These are phyloP conservation scores for Stomatorhinus walkeri DNA, from an alignment of 2,797 vertebrate species.

Conservation along the genomic window DNA sequence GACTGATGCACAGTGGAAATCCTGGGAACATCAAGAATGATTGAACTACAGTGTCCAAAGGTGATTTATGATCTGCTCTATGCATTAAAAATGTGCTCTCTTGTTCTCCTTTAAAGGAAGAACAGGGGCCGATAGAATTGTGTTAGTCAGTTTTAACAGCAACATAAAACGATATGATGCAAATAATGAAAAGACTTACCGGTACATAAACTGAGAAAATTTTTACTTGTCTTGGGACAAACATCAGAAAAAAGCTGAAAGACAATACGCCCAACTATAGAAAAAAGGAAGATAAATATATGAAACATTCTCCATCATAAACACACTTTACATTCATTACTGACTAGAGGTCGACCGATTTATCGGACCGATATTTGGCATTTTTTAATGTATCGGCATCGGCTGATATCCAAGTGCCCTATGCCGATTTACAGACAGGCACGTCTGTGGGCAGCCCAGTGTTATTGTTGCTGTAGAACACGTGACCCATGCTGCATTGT, in stretches of 20 bases:
- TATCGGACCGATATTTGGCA: too few relatives aligned
- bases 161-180: neutral
- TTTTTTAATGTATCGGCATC: too few relatives aligned
- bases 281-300: slow-evolving; percentile 23
- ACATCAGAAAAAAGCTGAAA: slow-evolving; percentile 96
- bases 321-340: neutral
- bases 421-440: too few relatives aligned
- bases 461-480: too few relatives aligned
- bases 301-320: neutral
- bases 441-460: too few relatives aligned
- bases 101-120: neutral
- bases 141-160: neutral
- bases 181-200: slow-evolving; percentile 59
- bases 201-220: slow-evolving; percentile 94
- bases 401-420: too few relatives aligned
- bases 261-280: slow-evolving; percentile 91
- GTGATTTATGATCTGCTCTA: neutral
- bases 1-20: neutral
- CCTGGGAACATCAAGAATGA: neutral
- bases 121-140: neutral
- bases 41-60: neutral
- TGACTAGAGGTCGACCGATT: neutral
- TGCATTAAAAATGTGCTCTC: neutral
- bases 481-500: too few relatives aligned
- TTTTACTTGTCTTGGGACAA: slow-evolving; percentile 97